Evolutionary conservation across 2,888 invertebrate species (phyloP), one percentile per base, ranked within the genome.

Genomic region (Stenodema calcarata): DNA sequence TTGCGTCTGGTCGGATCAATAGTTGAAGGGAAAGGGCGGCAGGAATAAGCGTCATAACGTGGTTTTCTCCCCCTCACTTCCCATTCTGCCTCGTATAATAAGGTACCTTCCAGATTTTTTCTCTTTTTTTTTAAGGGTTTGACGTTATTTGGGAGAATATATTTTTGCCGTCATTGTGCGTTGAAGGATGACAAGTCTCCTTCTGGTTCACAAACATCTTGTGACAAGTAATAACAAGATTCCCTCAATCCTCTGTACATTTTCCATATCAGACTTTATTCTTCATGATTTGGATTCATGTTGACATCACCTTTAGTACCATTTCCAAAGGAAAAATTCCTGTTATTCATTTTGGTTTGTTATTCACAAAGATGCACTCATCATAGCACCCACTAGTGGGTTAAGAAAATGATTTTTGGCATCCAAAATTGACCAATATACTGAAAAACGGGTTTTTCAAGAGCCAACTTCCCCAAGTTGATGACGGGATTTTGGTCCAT

Each of bases 1-100:
- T 80, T 80, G 50, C 44, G 50, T 50, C 50, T 80, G 44, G 80
- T 44, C 50, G 50, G 80, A 80, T 80, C 80, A 80, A 80, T 80
- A 80, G 47, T 62, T 62, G 62, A 62, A 62, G 62, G 62, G 62
- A 62, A 62, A 62, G 62, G 62, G 62, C 62, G 62, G 62, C 27
- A 62, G 62, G 62, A 62, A 62, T 62, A 62, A 62, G 62, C 62
- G 62, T 62, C 62, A 62, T 62, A 62, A 62, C 62, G 62, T 62
- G 62, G 62, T 62, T 62, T 62, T 62, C 62, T 11, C 23, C 62
- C 23, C 62, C 35, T 27, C 62, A 11, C 23, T 9, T 1, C 62
- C 62, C 35, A 35, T 50, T 62, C 23, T 62, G 18, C 23, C 62
- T 27, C 23, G 62, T 62, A 62, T 62, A 62, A 62, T 62, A 62